phyloP scores from a whole-genome alignment of 2,797 vertebrate species.

The Poecilia gillii region DNA sequence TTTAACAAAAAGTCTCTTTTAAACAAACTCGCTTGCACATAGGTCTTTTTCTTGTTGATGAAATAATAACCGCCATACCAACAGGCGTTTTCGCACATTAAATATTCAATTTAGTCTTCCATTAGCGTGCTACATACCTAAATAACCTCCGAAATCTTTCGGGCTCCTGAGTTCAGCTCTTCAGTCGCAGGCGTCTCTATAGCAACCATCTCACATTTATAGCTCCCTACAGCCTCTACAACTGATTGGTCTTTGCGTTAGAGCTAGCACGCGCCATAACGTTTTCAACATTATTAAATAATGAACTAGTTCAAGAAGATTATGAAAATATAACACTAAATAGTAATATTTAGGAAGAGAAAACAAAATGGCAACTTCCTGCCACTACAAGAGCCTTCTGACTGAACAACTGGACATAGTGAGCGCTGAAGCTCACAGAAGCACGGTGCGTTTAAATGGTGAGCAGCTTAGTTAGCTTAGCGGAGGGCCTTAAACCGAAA shows the following conservation, averaged over 20 bases:
- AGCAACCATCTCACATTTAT: constrained; percentile 75
- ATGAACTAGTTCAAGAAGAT: not conserved
- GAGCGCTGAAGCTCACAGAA: not conserved
- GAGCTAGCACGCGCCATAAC: not conserved
- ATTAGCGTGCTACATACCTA: not conserved
- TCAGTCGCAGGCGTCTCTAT: constrained; percentile 62
- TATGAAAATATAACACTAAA: not conserved
- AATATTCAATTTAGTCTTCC: not conserved
- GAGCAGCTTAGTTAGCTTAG: not conserved
- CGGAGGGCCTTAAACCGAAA: not conserved
- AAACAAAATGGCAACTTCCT: not conserved
- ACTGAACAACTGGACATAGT: not conserved
- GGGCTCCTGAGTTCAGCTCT: constrained; percentile 48
- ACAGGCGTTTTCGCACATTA: fast-evolving
- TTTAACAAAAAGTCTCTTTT: not conserved
- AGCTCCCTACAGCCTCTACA: constrained; percentile 44
- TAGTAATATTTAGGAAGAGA: not conserved
- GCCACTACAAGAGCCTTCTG: not conserved
- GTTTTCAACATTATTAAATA: not conserved
- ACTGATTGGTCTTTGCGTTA: constrained; percentile 71
- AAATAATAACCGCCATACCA: not conserved
- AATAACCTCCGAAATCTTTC: constrained; percentile 38
- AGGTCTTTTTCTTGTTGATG: too few species aligned
- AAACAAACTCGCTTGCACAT: not conserved
- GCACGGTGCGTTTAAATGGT: not conserved